Evolutionary conservation across 2,113 vertebrate genomes (phyloP).

Genomic region (Carollia perspicillata): DNA sequence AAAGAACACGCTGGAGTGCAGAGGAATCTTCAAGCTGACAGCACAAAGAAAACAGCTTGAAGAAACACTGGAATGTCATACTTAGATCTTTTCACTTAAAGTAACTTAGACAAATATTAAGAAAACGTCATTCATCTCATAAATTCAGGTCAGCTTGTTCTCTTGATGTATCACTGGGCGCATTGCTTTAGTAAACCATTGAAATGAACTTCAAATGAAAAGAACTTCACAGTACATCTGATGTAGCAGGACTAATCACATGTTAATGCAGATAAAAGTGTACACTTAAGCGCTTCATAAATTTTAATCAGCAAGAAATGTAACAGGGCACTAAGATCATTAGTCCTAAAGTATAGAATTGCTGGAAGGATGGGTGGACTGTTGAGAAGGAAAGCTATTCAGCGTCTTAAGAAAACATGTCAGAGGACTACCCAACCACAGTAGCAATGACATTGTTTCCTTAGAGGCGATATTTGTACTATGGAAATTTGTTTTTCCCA

Average conservation of each 20-base stretch:
- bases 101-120: background rate
- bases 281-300: background rate
- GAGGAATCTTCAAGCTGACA: background rate
- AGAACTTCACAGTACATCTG: background rate
- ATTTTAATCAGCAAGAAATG: conserved; percentile 31
- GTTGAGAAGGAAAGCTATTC: background rate
- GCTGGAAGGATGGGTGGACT: background rate
- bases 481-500: background rate
- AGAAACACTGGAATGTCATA: background rate
- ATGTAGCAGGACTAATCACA: background rate
- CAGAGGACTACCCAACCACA: background rate
- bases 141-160: background rate
- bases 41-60: background rate
- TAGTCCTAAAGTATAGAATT: background rate
- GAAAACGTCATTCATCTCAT: background rate
- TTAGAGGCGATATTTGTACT: background rate
- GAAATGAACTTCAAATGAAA: background rate
- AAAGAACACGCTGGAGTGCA: background rate
- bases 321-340: background rate
- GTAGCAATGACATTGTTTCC: background rate
- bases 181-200: background rate
- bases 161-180: background rate
- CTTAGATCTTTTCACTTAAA: conserved; percentile 1
- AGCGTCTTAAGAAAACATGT: background rate
- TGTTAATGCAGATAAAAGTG: background rate